These are phyloP conservation scores for Phyllostomus hastatus DNA, from an alignment of 2,113 vertebrate genomes.

Conservation along the genomic window DNA sequence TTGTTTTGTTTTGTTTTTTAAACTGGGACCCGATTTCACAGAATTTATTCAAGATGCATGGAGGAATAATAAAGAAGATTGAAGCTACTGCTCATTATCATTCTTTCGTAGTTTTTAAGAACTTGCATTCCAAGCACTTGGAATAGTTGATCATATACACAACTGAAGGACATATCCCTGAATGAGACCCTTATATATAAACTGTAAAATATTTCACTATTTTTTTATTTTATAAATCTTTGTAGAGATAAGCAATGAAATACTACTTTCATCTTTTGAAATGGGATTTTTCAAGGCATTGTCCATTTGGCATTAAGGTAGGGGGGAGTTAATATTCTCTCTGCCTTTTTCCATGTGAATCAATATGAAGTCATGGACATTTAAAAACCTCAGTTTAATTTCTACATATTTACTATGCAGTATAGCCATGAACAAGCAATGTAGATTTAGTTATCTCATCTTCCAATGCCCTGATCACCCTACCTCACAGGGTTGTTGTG, in stretches of 20 bases:
- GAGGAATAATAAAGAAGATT: conserved; percentile 52
- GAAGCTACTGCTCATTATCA: conserved; percentile 60
- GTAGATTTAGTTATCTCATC: conserved; percentile 76
- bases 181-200: conserved; percentile 72
- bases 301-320: conserved; percentile 74
- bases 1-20: not conserved
- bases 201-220: conserved; percentile 76
- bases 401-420: conserved; percentile 76
- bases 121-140: conserved; percentile 70
- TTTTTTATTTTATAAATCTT: conserved; percentile 79
- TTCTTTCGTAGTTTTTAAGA: conserved; percentile 55
- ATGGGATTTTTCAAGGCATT: conserved; percentile 75
- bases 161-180: conserved; percentile 75
- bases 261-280: conserved; percentile 72
- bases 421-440: conserved; percentile 74
- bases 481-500: conserved; percentile 78
- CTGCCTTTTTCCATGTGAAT: conserved; percentile 69
- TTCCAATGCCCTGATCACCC: conserved; percentile 70
- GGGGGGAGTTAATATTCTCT: conserved; percentile 67
- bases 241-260: conserved; percentile 75
- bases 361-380: conserved; percentile 69
- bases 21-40: conserved; percentile 55
- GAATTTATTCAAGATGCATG: conserved; percentile 50
- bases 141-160: conserved; percentile 61
- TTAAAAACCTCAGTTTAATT: conserved; percentile 69